These are phyloP conservation scores for Ciconia maguari DNA, from an alignment of 2,113 vertebrate genomes.

Conservation along the genomic window DNA sequence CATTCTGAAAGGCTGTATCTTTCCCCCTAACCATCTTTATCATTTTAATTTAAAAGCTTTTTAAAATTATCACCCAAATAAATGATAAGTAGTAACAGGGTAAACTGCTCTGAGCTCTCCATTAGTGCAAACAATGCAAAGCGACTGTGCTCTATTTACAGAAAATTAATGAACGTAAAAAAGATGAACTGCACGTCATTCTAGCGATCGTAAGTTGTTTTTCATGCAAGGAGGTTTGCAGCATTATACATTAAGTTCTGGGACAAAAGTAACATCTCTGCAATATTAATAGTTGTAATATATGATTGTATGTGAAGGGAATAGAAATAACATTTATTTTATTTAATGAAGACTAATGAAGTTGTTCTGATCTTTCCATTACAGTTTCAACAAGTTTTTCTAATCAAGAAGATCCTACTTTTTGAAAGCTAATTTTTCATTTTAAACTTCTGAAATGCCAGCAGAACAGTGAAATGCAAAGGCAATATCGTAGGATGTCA, in stretches of 20 bases:
- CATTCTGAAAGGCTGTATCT: conserved; percentile 11
- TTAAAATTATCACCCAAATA: conserved; percentile 42
- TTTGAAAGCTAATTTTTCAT: conserved; percentile 43
- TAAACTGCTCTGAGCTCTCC: conserved; percentile 50
- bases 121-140: conserved; percentile 50
- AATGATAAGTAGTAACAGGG: conserved; percentile 18
- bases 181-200: conserved; percentile 37
- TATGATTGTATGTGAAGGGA: conserved; percentile 54
- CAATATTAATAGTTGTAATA: conserved; percentile 51
- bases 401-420: conserved; percentile 21
- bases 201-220: conserved; percentile 37
- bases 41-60: conserved; percentile 65
- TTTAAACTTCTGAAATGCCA: conserved; percentile 13
- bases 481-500: not conserved
- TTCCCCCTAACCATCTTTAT: conserved; percentile 6
- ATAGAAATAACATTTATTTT: conserved; percentile 65
- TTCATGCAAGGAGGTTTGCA: conserved; percentile 32
- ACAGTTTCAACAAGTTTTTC: conserved; percentile 25
- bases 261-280: conserved; percentile 38
- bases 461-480: not conserved
- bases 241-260: conserved; percentile 51
- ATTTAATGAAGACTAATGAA: conserved; percentile 69
- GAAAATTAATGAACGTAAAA: conserved; percentile 46
- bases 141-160: conserved; percentile 26
- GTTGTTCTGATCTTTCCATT: conserved; percentile 60